Evolutionary conservation across 2,797 vertebrate species (phyloP).

Genomic region (Ambastaia sidthimunki): DNA sequence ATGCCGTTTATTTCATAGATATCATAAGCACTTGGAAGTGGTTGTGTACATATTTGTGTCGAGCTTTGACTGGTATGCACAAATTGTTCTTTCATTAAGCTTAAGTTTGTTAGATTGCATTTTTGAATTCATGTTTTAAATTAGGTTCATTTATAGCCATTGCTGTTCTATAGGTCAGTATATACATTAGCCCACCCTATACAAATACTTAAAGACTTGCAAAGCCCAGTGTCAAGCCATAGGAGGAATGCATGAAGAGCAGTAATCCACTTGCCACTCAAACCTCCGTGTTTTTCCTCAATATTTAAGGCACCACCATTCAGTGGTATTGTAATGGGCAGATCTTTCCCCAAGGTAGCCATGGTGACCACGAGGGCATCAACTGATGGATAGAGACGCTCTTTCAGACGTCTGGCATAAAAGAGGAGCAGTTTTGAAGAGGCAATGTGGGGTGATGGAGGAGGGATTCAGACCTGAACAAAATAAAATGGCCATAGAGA

Average conservation of each 20-base stretch:
- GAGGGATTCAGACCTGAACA: conserved; percentile 65
- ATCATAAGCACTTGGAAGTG: background rate
- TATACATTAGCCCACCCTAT: background rate
- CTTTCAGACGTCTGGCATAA: conserved; percentile 51
- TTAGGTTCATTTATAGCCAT: background rate
- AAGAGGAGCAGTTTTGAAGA: conserved; percentile 51
- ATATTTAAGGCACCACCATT: conserved; percentile 58
- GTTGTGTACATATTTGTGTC: background rate
- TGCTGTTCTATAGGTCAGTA: background rate
- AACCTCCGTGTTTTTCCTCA: conserved; percentile 56
- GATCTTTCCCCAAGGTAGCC: conserved; percentile 62
- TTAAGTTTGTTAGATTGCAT: background rate
- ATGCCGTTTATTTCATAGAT: background rate
- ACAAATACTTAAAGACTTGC: background rate
- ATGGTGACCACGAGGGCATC: conserved; percentile 64
- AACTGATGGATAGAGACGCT: conserved; percentile 56
- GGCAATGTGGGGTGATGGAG: conserved; percentile 47
- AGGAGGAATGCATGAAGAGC: background rate
- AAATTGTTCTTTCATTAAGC: background rate
- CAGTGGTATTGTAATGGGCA: conserved; percentile 43
- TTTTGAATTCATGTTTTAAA: background rate
- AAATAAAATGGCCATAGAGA: conserved; percentile 66
- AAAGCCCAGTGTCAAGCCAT: background rate
- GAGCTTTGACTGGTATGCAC: background rate
- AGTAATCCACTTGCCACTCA: conserved; percentile 31